These are phyloP conservation scores for Meloidogyne floridensis DNA, from an alignment of 1,140 invertebrate species.

Conservation along the genomic window DNA sequence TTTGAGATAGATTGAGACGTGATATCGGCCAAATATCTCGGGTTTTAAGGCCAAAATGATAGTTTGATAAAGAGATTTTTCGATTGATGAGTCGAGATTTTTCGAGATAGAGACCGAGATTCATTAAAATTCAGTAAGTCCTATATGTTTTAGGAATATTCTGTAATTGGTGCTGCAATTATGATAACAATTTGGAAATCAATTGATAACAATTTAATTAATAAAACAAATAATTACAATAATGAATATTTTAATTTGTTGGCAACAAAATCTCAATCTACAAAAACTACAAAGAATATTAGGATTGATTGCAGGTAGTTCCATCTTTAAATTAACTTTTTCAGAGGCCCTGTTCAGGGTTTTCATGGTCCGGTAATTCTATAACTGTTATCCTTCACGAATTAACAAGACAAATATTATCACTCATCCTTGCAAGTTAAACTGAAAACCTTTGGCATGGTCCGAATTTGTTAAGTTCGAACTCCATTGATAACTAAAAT, in stretches of 20 bases:
- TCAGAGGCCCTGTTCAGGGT: too few relatives aligned
- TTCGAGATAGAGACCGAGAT: not conserved
- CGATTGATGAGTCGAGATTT: not conserved
- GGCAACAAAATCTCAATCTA: constrained; percentile 11
- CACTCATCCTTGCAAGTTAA: too few relatives aligned
- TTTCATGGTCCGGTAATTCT: not conserved
- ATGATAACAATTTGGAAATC: constrained; percentile 63
- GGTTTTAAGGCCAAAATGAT: too few relatives aligned
- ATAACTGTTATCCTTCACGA: too few relatives aligned
- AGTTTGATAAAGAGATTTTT: too few relatives aligned
- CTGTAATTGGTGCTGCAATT: constrained; percentile 61
- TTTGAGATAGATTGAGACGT: too few relatives aligned
- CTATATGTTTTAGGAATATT: constrained; percentile 51
- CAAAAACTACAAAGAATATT: constrained; percentile 59
- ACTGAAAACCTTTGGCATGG: too few relatives aligned
- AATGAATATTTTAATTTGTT: constrained; percentile 8
- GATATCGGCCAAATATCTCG: not conserved
- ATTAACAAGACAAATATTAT: too few relatives aligned
- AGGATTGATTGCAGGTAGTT: constrained; percentile 62
- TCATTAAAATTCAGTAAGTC: too few relatives aligned
- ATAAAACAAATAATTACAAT: not conserved
- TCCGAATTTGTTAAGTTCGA: too few relatives aligned
- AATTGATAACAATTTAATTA: constrained; percentile 44
- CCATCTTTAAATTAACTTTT: too few relatives aligned
- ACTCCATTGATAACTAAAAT: too few relatives aligned